Evolutionary conservation across 2,888 invertebrate species (phyloP), one percentile per base, ranked within the genome.

Genomic region (Nycteola revayana): DNA sequence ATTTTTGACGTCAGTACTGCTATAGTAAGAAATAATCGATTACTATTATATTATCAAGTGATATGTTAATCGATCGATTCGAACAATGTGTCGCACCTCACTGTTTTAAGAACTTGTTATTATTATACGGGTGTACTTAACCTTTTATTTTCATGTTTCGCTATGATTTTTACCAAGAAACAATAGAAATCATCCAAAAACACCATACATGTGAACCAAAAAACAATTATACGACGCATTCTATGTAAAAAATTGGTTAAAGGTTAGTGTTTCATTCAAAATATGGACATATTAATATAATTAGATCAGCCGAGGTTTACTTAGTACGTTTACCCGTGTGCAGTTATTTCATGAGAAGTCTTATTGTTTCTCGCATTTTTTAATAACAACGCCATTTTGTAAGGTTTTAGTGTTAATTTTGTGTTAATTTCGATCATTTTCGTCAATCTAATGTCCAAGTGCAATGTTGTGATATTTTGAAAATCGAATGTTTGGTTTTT

Each of bases 351-450:
- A 60, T 70, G 77, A 72, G 83, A 80, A 70, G 67, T 61, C 48
- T 55, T 77, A 81, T 83, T 83, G 82, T 81, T 78, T 74, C 68
- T 61, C 63, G 65, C 60, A 65, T 66, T 76, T 71, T 67, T 62
- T 60, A 66, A 70, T 70, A 66, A 66, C 66, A 67, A 67, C 82
- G 84, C 83, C 83, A 84, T 84, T 84, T 84, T 84, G 80, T 58
- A 48, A 39, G 45, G 49, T 52, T 44, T 39, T 33, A 9, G 25
- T 42, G 48, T 43, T 61, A 61, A 55, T 54, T 44, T 38, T 26
- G 50, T 46, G 51, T 47, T 59, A 49, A 49, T 64, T 57, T 54
- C 26, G 26, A 50, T 47, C 59, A 49, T 49, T 64, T 57, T 54
- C 26, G 26, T 10, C 8, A 41, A 28, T 11, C 29, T 36, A 27